Evolutionary conservation across 2,888 invertebrate genomes (phyloP), one percentile per base, ranked within the genome.

Genomic region (Alloscopus bannaensis): DNA sequence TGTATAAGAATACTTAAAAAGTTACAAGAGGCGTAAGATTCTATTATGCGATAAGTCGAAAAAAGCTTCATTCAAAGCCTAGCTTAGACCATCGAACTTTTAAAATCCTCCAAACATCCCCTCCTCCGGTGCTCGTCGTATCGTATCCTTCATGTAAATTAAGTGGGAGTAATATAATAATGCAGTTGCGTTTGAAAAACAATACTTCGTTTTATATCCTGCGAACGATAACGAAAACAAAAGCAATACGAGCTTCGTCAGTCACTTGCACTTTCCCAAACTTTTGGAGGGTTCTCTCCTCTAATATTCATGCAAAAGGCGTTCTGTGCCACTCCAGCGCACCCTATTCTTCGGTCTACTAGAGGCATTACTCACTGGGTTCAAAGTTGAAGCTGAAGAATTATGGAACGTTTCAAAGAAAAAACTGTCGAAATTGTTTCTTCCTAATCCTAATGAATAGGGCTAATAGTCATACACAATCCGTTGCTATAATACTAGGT

Each of bases 61-160:
- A 70, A 36, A 64, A 55, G 40, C 45, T 72, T 24, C 55, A 72
- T 66, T 62, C 59, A 59, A 75, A 64, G 66, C 36, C 3, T 20
- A 20, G 57, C 47, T 59, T 55, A 55, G 57, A 66, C 18, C 24
- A 52, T 31, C 57, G 66, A 75, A 75, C 65, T 75, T 75, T n/a
- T 22, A 22, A 50, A 36, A 31, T 31, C 50, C 45, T 28, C 22
- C n/a, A n/a, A n/a, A n/a, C 40, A 26, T 55, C 50, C 6, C 24
- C 24, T 62, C 26, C 24, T 62, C 13, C 36, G 24, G n/a, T 11
- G 22, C 59, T 40, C 42, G 29, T 20, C 45, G 47, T 22, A 3
- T 29, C 68, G 76, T 60, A 68, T 76, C 52, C 24, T 24, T 59
- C 68, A 76, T 76, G 76, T 42, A 76, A 76, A 76, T 76, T 76